Percentiles rank a stretch among this genome's conserved stretches.
Conservation (phyloP, 1,140 invertebrate species). For the Calliopsis andreniformis region DNA sequence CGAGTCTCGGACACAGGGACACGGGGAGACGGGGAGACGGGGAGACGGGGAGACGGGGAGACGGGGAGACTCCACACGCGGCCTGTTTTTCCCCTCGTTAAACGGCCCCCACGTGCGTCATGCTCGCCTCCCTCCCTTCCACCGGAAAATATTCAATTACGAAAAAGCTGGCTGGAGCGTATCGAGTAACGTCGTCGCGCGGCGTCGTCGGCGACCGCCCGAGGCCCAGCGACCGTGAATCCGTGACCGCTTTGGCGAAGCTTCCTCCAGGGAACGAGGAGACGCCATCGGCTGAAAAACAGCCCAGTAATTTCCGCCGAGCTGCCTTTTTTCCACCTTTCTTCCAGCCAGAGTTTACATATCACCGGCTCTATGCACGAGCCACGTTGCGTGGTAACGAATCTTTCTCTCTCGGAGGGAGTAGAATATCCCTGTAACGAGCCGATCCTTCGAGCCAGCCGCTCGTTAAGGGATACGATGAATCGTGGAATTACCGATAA, state of each 20-base stretch:
- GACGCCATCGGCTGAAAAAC: not conserved
- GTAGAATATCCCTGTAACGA: not conserved
- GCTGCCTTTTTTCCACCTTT: not conserved
- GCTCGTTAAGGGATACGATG: constrained; percentile 34
- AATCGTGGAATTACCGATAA: constrained; percentile 32
- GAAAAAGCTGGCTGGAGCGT: not conserved
- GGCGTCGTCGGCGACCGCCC: not conserved
- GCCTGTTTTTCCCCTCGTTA: constrained; percentile 11
- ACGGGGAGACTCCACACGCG: not conserved
- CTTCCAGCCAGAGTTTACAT: not conserved
- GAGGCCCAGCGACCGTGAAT: not conserved
- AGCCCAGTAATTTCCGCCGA: not conserved
- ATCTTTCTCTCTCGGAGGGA: no score
- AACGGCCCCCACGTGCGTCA: constrained; percentile 6
- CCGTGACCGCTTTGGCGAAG: not conserved
- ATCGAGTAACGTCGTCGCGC: not conserved
- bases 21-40: no score
- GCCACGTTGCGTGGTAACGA: no score
- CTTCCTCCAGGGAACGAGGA: no score
- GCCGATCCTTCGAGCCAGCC: not conserved
- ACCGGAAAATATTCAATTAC: constrained; percentile 16
- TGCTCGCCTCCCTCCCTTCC: constrained; percentile 1
- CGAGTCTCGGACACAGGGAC: no score
- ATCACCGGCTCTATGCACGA: no score
- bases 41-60: no score